A percentile compares a stretch with the other conserved stretches of the same genome.
phyloP scores from a whole-genome alignment of 2,888 invertebrate species.

The Taenaris catops region DNA sequence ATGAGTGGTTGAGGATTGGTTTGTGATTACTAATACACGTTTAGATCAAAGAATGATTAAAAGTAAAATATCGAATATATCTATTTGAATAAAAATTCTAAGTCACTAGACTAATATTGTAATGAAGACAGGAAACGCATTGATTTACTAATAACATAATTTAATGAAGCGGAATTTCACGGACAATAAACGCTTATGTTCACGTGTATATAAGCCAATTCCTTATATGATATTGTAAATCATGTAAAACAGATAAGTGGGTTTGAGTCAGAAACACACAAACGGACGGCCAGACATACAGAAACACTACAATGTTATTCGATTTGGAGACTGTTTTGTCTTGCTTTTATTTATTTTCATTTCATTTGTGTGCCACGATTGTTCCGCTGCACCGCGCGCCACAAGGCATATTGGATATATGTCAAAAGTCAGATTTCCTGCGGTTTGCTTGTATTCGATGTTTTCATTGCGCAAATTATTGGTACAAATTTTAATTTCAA shows the following conservation, averaged over 20 bases:
- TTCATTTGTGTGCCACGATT: constrained; percentile 10
- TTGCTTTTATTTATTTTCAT: constrained; percentile 10
- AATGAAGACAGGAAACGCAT: no score
- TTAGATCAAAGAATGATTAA: no score
- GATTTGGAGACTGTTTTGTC: constrained; percentile 4
- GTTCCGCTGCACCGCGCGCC: constrained; percentile 5
- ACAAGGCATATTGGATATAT: constrained; percentile 16
- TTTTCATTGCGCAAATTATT: no score
- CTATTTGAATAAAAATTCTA: no score
- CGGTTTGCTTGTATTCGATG: constrained; percentile 1
- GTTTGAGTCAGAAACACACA: not conserved
- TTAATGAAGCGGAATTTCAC: no score
- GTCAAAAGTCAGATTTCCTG: constrained; percentile 10
- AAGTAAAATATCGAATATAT: no score
- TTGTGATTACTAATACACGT: no score
- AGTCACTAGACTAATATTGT: no score
- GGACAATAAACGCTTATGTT: no score
- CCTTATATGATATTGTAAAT: not conserved
- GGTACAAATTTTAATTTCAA: no score
- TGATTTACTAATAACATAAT: no score
- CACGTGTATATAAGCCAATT: not conserved
- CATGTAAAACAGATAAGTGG: not conserved
- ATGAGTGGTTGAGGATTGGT: no score
- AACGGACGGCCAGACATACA: not conserved
- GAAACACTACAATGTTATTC: not conserved